These are phyloP conservation scores for Xyrichtys novacula DNA, from an alignment of 2,797 vertebrate species.

Conservation along the genomic window DNA sequence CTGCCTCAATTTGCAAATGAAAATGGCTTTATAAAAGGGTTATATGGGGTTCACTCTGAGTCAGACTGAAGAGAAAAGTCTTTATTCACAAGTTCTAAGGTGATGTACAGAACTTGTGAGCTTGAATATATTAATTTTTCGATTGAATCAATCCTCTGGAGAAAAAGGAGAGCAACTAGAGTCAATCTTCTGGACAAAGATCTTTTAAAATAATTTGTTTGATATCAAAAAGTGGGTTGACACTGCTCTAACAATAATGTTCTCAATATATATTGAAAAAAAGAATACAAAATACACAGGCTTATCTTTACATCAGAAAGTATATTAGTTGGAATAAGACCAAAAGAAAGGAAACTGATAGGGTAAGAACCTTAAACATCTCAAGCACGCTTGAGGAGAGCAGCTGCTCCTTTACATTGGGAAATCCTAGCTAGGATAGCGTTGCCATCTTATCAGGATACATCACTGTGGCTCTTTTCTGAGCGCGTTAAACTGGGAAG, in stretches of 20 bases:
- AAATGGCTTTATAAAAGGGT: constrained; percentile 60
- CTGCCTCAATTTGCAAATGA: constrained; percentile 68
- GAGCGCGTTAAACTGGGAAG: no score
- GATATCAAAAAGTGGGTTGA: no score
- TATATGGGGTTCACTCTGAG: constrained; percentile 39
- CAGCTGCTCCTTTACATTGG: neutral
- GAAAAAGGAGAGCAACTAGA: neutral
- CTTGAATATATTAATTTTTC: constrained; percentile 31
- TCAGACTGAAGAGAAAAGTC: constrained; percentile 34
- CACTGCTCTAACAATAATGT: no score
- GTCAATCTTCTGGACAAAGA: no score
- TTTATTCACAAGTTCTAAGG: constrained; percentile 29
- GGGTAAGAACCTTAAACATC: no score
- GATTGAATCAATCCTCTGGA: neutral
- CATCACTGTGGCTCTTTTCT: neutral
- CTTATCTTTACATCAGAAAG: neutral
- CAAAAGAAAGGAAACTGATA: neutral
- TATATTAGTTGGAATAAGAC: neutral
- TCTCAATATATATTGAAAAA: no score
- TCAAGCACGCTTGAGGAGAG: neutral
- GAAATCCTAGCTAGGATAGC: neutral
- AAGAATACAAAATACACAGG: no score
- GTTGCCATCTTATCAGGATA: neutral
- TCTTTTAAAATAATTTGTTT: no score
- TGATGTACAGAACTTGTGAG: constrained; percentile 46